These are phyloP conservation scores for Monopterus albus DNA, from an alignment of 2,113 vertebrate genomes.

Conservation along the genomic window DNA sequence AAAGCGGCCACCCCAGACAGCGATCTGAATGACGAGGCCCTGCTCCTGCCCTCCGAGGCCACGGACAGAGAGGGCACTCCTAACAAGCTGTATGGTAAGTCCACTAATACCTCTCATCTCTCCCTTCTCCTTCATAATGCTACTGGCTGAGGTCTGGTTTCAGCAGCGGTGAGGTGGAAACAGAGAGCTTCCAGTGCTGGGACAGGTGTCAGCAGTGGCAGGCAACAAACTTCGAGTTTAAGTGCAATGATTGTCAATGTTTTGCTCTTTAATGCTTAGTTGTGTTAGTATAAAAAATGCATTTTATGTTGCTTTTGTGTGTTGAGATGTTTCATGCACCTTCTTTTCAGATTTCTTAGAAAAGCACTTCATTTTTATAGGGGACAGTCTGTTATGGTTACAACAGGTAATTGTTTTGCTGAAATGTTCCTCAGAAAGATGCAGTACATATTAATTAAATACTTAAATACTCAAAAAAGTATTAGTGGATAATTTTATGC, in stretches of 20 bases:
- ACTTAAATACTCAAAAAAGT: not conserved
- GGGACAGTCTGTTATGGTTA: not conserved
- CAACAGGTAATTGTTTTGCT: not conserved
- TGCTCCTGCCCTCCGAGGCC: slow-evolving; percentile 91
- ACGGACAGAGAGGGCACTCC: slow-evolving; percentile 93
- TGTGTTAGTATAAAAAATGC: slow-evolving; percentile 1
- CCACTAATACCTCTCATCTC: slow-evolving; percentile 35
- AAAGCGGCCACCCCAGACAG: slow-evolving; percentile 94
- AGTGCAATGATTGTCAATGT: slow-evolving; percentile 1
- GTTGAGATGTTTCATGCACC: not conserved
- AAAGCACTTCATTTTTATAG: not conserved
- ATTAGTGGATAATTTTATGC: not conserved
- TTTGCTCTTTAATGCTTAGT: slow-evolving; percentile 4
- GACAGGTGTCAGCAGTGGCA: slow-evolving; percentile 67
- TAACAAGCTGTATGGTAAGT: slow-evolving; percentile 98
- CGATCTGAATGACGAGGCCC: slow-evolving; percentile 94
- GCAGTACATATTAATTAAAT: slow-evolving; percentile 4
- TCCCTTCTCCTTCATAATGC: not conserved
- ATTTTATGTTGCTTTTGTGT: not conserved
- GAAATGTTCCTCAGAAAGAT: not conserved
- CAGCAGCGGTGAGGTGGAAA: slow-evolving; percentile 19
- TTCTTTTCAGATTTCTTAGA: not conserved
- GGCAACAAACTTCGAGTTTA: slow-evolving; percentile 64
- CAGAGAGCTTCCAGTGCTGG: slow-evolving; percentile 50
- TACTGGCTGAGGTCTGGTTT: slow-evolving; percentile 16